Percentiles rank a stretch among this genome's conserved stretches.
These are phyloP conservation scores for Drosophila mayaguana DNA, from an alignment of 2,888 invertebrate species.

Conservation along the genomic window DNA sequence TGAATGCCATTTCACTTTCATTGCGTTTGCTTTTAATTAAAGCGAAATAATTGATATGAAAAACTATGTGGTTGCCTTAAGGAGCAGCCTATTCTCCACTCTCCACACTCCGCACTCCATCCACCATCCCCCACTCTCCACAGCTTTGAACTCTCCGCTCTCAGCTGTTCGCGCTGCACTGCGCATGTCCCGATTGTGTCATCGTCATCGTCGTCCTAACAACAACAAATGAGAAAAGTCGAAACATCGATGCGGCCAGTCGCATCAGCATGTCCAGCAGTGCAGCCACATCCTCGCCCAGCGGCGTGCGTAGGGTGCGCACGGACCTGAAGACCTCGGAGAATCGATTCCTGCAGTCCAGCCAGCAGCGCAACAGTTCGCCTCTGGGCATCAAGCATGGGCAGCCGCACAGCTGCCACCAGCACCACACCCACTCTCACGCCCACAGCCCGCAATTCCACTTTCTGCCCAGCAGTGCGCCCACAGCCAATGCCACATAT, in stretches of 20 bases:
- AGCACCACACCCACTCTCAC: constrained; percentile 55
- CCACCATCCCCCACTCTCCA: constrained; percentile 6
- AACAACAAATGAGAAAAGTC: constrained; percentile 15
- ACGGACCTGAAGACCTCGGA: constrained; percentile 85
- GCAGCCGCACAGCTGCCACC: constrained; percentile 8
- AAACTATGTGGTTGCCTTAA: not conserved
- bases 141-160: constrained; percentile 48
- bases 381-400: constrained; percentile 68
- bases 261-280: constrained; percentile 40
- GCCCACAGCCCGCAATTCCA: constrained; percentile 24
- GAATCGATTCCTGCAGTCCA: constrained; percentile 78
- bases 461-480: constrained; percentile 4
- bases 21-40: constrained; percentile 58
- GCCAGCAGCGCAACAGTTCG: constrained; percentile 65
- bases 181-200: constrained; percentile 83
- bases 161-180: constrained; percentile 64
- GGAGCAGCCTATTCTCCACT: not conserved
- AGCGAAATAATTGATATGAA: constrained; percentile 42
- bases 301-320: constrained; percentile 83
- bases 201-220: constrained; percentile 52
- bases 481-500: constrained; percentile 54
- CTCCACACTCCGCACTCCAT: not conserved
- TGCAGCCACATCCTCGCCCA: constrained; percentile 60
- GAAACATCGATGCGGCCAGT: constrained; percentile 28
- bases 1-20: constrained; percentile 65